Evolutionary conservation across 2,113 vertebrate genomes (phyloP), one percentile per base, ranked within the genome.

Genomic region (Phylloscopus trochilus): DNA sequence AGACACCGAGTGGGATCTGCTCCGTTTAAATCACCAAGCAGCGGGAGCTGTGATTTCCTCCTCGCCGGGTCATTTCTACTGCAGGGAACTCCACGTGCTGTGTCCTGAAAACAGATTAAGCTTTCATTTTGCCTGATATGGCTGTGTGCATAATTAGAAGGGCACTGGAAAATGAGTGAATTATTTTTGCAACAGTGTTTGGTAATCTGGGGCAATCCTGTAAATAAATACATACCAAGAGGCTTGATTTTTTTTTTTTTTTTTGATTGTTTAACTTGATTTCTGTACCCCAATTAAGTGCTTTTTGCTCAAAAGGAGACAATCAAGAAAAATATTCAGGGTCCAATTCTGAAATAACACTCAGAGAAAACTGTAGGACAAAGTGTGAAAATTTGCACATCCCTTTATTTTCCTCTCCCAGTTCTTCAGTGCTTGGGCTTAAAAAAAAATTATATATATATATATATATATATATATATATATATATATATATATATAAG

Each of bases 21-120:
- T 76, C 89, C 67, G n/a, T 78, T 94, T 62, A 49, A 92, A 69
- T 79, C 43, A 68, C 69, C 81, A 39, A 46, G 26, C 70, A 83
- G 51, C 59, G 22, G 24, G 51, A 93, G 82, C 73, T 56, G 44
- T 76, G 96, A 90, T 93, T 97, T 94, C 78, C 86, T 85, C 26
- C 33, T 3, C 5, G 14, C 35, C 3, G 7, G 47, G 47, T 91
- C 41, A 78, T 83, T 90, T 66, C 46, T 47, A 20, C 14, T 31
- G 35, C 55, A 69, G 51, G 35, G 55, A 66, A 11, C 4, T 31
- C 27, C 30, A 28, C 37, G 80, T 64, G 16, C 11, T 78, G n/a
- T 78, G 76, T 35, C 22, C 51, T 78, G 23, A 82, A 84, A 74
- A n/a, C 15, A 58, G 28, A 27, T 33, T 41, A 35, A 70, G 13